A percentile compares a stretch with the other conserved stretches of the same genome.
Evolutionary conservation across 2,888 invertebrate genomes (phyloP).

Genomic region (Apamea epomidion): DNA sequence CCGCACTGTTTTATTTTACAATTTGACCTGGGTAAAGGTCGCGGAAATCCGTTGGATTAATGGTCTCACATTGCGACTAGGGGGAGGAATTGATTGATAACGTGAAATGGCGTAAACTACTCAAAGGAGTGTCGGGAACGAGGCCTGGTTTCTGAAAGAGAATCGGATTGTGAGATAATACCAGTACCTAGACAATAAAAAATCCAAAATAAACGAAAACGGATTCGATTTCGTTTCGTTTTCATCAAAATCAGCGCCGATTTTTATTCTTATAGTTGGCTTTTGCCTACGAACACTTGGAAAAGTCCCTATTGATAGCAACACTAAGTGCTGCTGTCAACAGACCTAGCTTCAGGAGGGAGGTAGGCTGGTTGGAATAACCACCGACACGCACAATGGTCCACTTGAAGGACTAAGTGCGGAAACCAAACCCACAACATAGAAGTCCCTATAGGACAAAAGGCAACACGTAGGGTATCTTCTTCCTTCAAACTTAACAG

Average conservation of each 20-base stretch:
- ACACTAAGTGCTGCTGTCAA: no score
- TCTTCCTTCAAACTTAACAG: not conserved
- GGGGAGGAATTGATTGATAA: not conserved
- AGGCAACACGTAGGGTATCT: not conserved
- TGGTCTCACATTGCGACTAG: not conserved
- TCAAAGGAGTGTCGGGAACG: not conserved
- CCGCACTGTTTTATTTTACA: not conserved
- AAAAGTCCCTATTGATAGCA: not conserved
- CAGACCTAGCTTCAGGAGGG: no score
- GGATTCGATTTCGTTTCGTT: not conserved
- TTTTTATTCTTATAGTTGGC: not conserved
- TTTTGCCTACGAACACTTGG: not conserved
- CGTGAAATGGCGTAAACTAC: not conserved
- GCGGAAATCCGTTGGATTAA: not conserved
- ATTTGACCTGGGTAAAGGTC: not conserved
- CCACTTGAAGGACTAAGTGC: no score
- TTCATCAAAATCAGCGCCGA: not conserved
- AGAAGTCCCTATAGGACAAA: not conserved
- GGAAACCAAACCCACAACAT: no score
- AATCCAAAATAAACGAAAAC: not conserved
- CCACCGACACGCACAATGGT: no score
- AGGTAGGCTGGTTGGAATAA: no score
- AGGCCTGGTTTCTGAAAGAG: not conserved
- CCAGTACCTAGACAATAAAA: not conserved
- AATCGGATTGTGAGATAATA: not conserved